Evolutionary conservation across 2,113 vertebrate species (phyloP).

Genomic region (Psammodynastes pulverulentus): DNA sequence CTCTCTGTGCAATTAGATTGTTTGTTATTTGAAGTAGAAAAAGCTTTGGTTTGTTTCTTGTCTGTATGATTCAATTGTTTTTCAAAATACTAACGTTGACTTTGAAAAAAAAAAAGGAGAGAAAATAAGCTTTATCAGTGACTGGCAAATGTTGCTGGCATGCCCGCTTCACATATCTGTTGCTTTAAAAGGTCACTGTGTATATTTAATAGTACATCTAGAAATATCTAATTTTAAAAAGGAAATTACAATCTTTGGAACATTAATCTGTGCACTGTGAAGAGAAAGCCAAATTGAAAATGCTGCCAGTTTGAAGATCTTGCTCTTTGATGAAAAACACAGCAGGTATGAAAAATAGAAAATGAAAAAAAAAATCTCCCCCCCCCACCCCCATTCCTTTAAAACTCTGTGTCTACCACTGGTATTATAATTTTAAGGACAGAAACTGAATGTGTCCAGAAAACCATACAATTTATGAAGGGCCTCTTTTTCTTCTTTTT

Average conservation of each 20-base stretch:
- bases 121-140: not conserved
- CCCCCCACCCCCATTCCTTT: not conserved
- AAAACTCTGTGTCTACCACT: not conserved
- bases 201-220: slow-evolving; percentile 20
- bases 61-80: not conserved
- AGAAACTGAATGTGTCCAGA: not conserved
- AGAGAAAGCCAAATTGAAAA: slow-evolving; percentile 5
- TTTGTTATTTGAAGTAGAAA: not conserved
- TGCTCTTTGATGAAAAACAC: not conserved
- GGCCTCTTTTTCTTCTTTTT: not conserved
- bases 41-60: not conserved
- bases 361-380: too few relatives aligned
- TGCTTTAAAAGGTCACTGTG: slow-evolving; percentile 27
- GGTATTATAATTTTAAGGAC: not conserved
- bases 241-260: not conserved
- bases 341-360: not conserved
- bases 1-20: slow-evolving; percentile 1
- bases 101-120: not conserved
- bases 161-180: not conserved
- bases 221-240: not conserved
- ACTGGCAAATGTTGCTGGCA: not conserved
- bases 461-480: not conserved
- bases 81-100: not conserved
- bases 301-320: not conserved
- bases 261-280: not conserved